Evolutionary conservation across 2,888 invertebrate genomes (phyloP), one percentile per base, ranked within the genome.

Genomic region (Sinodicranocentrus sp.): DNA sequence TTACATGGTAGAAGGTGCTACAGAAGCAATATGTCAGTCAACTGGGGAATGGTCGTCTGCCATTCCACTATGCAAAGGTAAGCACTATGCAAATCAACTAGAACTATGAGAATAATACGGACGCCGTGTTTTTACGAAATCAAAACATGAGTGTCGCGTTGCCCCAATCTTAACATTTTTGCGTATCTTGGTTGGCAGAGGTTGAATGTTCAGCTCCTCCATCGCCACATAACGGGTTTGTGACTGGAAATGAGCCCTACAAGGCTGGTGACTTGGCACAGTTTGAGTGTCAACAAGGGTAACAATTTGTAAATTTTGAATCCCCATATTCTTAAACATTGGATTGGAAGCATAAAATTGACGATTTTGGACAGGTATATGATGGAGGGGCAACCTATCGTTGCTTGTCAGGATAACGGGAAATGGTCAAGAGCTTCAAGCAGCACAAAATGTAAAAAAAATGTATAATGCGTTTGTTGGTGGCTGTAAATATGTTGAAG

Each of bases 381-480:
- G 93, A 94, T 97, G 93, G 96, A 96, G 90, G 97, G 97, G 0
- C 94, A 95, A 89, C 96, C 96, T 17, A 96, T 96, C 88, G 94
- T 96, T 71, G 95, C 96, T 23, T 97, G 97, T 90, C 96, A 96
- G 91, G 95, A 96, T 89, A 95, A 94, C 90, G 96, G 96, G 10
- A 87, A 84, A 52, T 92, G 95, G 82, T 48, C 48, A 96, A 95
- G 95, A 82, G 95, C 95, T 83, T 83, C 83, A 26, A 77, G 71
- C 54, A 77, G 65, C 13, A 83, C 77, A 28, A 76, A 65, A 77
- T 83, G 83, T 82, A 39, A 52, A 48, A 23, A n/a, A 21, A 25
- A 43, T 26, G 3, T 26, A 48, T 48, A 48, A 48, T 48, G 48
- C 3, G n/a, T n/a, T n/a, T n/a, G n/a, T n/a, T n/a, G n/a, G n/a